Evolutionary conservation across 2,797 vertebrate species (phyloP).

Genomic region (Rhadinocentrus ornatus): DNA sequence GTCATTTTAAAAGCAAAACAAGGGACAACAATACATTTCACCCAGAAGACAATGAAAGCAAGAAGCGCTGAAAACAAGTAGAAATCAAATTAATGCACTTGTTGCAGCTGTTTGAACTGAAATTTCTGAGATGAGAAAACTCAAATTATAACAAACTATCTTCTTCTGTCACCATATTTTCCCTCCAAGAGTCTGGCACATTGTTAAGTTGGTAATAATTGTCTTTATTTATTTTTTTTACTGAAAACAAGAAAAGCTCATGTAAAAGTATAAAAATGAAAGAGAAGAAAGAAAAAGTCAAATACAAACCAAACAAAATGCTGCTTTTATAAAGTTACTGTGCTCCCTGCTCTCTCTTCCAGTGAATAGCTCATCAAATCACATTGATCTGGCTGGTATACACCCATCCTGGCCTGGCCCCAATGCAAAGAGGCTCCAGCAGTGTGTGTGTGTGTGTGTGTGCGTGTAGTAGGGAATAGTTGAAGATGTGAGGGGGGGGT

Average conservation of each 20-base stretch:
- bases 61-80: not conserved
- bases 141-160: too few species aligned
- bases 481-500: conserved; percentile 52
- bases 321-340: conserved; percentile 33
- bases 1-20: not conserved
- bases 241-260: not conserved
- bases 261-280: not conserved
- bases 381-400: conserved; percentile 60
- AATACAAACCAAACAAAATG: not conserved
- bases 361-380: conserved; percentile 71
- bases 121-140: not conserved
- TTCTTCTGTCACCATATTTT: too few species aligned
- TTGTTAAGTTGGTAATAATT: not conserved
- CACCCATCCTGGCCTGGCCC: conserved; percentile 63
- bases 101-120: conserved; percentile 17
- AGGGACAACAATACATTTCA: not conserved
- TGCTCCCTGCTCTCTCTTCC: conserved; percentile 53
- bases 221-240: not conserved
- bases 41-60: not conserved
- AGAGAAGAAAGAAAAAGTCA: not conserved
- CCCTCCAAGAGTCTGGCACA: not conserved
- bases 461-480: conserved; percentile 38
- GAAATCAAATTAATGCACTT: conserved; percentile 8
- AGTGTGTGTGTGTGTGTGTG: conserved; percentile 32
- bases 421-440: conserved; percentile 58